Conservation (phyloP, 2,797 vertebrate genomes). For the Helarctos malayanus region DNA sequence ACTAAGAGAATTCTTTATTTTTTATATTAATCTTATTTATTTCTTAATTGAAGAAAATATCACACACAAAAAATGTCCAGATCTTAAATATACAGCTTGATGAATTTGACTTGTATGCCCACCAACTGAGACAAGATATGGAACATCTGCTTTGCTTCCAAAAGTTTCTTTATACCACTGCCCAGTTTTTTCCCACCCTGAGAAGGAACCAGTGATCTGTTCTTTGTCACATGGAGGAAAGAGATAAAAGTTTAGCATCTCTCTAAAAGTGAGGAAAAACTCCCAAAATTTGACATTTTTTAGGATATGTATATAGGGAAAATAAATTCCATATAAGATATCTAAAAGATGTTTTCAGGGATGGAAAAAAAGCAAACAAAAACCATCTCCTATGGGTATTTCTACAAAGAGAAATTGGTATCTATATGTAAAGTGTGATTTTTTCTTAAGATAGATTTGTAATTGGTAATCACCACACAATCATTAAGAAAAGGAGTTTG, state of each 20-base stretch:
- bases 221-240: background rate
- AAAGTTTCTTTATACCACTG: background rate
- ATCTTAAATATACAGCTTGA: background rate
- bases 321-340: background rate
- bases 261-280: background rate
- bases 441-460: background rate
- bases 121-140: background rate
- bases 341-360: background rate
- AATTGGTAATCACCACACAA: background rate
- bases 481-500: background rate
- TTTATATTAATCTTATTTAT: background rate
- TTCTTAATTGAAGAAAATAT: background rate
- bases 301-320: background rate
- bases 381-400: background rate
- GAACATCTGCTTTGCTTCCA: background rate
- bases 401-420: background rate
- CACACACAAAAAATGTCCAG: background rate
- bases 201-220: background rate
- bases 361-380: background rate
- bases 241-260: background rate
- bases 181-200: fast-evolving
- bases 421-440: background rate
- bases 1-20: background rate
- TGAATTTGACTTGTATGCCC: background rate
- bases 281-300: background rate